Conservation (phyloP, 2,797 vertebrate species). For the Zenarchopterus dispar region DNA sequence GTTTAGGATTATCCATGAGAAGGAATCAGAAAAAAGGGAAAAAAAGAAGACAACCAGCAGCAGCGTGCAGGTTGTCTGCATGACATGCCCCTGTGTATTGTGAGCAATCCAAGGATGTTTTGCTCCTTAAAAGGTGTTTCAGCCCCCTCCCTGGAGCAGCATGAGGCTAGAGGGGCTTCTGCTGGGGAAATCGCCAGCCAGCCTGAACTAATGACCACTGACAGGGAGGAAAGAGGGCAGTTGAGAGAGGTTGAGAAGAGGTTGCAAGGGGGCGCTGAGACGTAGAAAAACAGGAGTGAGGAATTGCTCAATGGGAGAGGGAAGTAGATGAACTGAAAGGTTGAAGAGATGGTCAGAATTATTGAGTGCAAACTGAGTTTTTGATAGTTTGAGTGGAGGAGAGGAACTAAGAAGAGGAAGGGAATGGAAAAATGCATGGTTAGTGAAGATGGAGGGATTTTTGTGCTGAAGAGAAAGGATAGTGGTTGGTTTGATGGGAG, state of each 20-base stretch:
- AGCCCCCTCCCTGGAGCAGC: slow-evolving; percentile 34
- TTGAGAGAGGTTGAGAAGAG: slow-evolving; percentile 35
- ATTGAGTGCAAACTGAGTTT: too few species aligned
- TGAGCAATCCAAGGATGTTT: slow-evolving; percentile 55
- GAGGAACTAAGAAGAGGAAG: not conserved
- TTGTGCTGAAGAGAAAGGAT: not conserved
- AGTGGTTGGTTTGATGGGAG: slow-evolving; percentile 31
- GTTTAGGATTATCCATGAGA: not conserved
- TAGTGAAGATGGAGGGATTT: slow-evolving; percentile 6
- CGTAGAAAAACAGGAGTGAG: not conserved
- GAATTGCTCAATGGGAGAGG: not conserved
- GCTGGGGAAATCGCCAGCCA: slow-evolving; percentile 57
- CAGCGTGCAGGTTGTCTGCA: slow-evolving; percentile 6
- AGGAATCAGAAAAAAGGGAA: not conserved
- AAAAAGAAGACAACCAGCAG: not conserved
- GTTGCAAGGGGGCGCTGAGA: slow-evolving; percentile 12
- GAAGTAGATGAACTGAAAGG: slow-evolving; percentile 1
- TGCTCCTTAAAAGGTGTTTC: slow-evolving; percentile 68
- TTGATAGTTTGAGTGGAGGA: slow-evolving; percentile 12
- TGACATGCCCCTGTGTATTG: slow-evolving; percentile 34
- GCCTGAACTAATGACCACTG: slow-evolving; percentile 74
- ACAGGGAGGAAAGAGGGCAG: slow-evolving; percentile 66
- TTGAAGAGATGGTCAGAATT: not conserved
- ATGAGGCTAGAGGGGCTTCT: slow-evolving; percentile 54
- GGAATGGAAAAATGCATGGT: not conserved